Base-by-base conservation (phyloP, 2,113 vertebrate species). In the Passer montanus region DNA sequence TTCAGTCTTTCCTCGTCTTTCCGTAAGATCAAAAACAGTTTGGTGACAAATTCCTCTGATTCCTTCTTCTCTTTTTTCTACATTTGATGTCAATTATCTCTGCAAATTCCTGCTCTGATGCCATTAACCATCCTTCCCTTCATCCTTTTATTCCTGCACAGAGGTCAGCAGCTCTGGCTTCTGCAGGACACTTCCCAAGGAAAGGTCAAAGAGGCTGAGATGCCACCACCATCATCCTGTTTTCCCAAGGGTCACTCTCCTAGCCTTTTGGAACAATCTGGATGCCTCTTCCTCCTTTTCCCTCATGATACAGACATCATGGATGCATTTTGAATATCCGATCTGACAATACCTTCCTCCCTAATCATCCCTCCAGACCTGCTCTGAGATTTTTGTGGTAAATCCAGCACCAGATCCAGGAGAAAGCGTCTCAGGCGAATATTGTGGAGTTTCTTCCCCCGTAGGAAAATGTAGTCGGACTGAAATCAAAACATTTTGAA, bases 401-500 rank as follows among this genome's bases (percentile, higher is more conserved):
- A 92, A 75, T 84, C 31, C 35, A 30, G 69, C 15, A 1, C 58
- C n/a, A 39, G 35, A 91, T 41, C 27, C 0, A 0, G 58, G 8
- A 0, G 0, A 79, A 69, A 84, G 17, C 9, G 0, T 66, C 93
- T 82, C 79, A 93, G 66, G 62, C 0, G 1, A 84, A 37, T 26
- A 14, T 15, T 87, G 62, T 16, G 66, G 52, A 17, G 4, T 53
- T 90, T 76, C 75, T 18, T 56, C 59, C 50, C 67, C 63, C 20
- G 3, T 4, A 49, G 93, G 66, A 73, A 94, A 89, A 94, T 15
- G 73, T 59, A 87, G 73, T 91, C 24, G 14, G 74, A 79, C 87
- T 85, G 72, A 90, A 94, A 94, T 91, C 87, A 93, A 95, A 97
- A 94, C 87, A 70, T 94, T 95, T 77, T 75, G 91, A 91, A 87